Conservation (phyloP, 2,888 invertebrate species). For the Machimus rusticus region DNA sequence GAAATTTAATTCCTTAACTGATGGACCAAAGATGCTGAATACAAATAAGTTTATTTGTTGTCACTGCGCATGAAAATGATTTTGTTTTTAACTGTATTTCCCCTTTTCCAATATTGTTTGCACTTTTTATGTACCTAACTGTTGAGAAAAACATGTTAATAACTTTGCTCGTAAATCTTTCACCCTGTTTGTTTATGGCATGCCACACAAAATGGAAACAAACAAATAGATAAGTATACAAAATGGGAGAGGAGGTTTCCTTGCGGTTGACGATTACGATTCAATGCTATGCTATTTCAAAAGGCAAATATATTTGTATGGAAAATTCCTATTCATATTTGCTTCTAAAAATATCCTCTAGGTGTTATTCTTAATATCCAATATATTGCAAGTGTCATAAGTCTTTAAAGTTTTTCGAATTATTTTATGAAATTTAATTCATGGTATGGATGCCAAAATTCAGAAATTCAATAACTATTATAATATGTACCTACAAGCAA, state of each 20-base stretch:
- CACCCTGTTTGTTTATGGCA: slow-evolving; percentile 34
- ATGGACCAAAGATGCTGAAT: not conserved
- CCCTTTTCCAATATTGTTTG: not conserved
- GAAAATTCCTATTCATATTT: not conserved
- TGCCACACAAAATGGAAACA: slow-evolving; percentile 25
- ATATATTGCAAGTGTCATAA: not conserved
- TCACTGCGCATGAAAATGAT: not conserved
- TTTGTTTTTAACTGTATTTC: not conserved
- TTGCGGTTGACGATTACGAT: not conserved
- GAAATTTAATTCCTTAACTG: no score
- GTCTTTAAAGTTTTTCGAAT: no score
- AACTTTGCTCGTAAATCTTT: slow-evolving; percentile 39
- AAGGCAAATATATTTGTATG: not conserved
- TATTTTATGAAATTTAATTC: no score
- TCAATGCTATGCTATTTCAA: not conserved
- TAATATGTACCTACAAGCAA: no score
- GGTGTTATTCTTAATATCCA: not conserved
- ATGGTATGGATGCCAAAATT: no score
- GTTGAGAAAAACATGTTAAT: slow-evolving; percentile 35
- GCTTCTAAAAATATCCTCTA: not conserved
- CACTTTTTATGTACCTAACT: not conserved
- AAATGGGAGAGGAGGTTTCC: not conserved
- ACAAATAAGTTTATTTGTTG: not conserved
- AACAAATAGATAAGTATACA: slow-evolving; percentile 34
- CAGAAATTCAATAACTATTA: no score